Evolutionary conservation across 1,140 invertebrate genomes (phyloP), one percentile per base, ranked within the genome.

Genomic region (Trinorchestia longiramus): DNA sequence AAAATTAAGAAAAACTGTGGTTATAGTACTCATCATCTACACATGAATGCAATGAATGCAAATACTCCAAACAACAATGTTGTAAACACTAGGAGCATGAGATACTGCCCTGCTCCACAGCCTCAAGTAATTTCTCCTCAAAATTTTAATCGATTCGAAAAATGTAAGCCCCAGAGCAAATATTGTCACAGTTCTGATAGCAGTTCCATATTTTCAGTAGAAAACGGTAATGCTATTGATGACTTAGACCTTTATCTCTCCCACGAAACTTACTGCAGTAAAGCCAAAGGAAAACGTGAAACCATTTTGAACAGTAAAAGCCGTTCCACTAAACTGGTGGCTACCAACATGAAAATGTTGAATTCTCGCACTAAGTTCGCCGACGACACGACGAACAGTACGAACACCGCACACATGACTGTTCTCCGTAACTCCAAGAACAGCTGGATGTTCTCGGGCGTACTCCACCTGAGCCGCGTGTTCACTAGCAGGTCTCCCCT

Each of bases 391-490:
- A 77, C 62, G 62, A 77, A 77, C 62, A 77, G 36, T 28, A 23
- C 62, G 28, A 77, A 90, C 41, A 90, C 88, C 0, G 43, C 88
- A 90, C n/a, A 90, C 43, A 42, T 90, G 11, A 90, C 28, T 42
- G 43, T 90, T 90, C 88, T 90, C 43, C 88, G 88, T 42, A 77
- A 36, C 62, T 77, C 62, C 62, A 77, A 77, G 62, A 90, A 90
- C 88, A 90, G n/a, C 43, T 43, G 88, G 88, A 90, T 90, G 88
- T 90, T 90, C 88, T 41, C 88, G 41, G 43, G 88, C n/a, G 43
- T 90, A 17, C 88, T 90, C 41, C 88, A 90, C 11, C 41, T 90
- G 0, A 8, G 15, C 41, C 28, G 15, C 23, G 88, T 36, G 88
- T 42, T 90, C 88, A 42, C 3, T 43, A 90, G 88, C 87, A 90